Evolutionary conservation across 2,797 vertebrate genomes (phyloP), one percentile per base, ranked within the genome.

Genomic region (Myotis findleyi): DNA sequence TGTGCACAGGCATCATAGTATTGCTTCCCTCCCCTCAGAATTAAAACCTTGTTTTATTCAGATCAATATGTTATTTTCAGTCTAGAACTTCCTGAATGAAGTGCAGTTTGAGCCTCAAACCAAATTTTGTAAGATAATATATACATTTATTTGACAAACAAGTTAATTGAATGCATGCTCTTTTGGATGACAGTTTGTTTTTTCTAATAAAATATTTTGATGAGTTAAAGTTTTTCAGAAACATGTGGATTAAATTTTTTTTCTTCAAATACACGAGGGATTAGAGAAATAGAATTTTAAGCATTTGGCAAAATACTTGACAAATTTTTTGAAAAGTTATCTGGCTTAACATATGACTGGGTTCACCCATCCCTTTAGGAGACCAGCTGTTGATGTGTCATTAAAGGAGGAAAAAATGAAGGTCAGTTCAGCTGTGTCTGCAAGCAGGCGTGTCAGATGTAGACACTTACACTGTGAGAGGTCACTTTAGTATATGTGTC

Each of bases 371-470:
- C 71, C 85, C 66, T 96, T 91, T 89, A 87, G 90, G 82, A 95
- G 79, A 91, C 57, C 96, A 97, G 95, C 95, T 97, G 93, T 84
- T 96, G 79, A 85, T 94, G 72, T 79, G 77, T 96, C 89, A 96
- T 91, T 92, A 77, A 90, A 87, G 73, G 59, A 36, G 49, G 57
- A 71, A 64, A 76, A 75, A 84, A n/a, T 16, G 68, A 77, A 89
- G 66, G 79, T 93, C 81, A 86, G 3, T 91, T 93, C 79, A 94
- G 49, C 79, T 89, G 71, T 86, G 84, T 93, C 90, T 96, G 66
- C 51, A 84, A 72, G 73, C 71, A 80, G 51, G 69, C 77, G 0
- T 71, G 90, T 90, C n/a, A 51, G 17, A 47, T 76, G 79, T 62
- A 89, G 93, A 94, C 62, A 64, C 57, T 88, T 81, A 79, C 25